These are phyloP conservation scores for Aplocera efformata DNA, from an alignment of 2,888 invertebrate genomes.

Conservation along the genomic window DNA sequence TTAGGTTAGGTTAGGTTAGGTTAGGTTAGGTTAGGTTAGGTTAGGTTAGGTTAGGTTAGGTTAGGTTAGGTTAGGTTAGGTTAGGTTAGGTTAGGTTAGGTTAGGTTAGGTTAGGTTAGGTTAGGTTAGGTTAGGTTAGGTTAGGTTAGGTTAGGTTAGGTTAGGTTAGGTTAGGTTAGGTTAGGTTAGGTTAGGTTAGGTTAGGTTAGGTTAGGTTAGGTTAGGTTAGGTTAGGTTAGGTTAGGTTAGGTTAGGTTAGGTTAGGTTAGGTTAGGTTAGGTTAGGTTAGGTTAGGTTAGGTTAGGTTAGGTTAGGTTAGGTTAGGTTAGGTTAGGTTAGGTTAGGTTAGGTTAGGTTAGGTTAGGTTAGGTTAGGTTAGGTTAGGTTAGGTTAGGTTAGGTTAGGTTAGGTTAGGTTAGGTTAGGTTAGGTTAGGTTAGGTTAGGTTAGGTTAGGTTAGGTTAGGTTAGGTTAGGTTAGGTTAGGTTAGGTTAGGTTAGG, in stretches of 20 bases:
- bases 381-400: conserved; percentile 22
- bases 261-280: conserved; percentile 9
- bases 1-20: conserved; percentile 29
- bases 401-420: conserved; percentile 21
- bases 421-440: conserved; percentile 25
- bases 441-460: conserved; percentile 24
- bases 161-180: conserved; percentile 28
- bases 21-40: conserved; percentile 30
- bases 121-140: conserved; percentile 31
- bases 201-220: conserved; percentile 28
- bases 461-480: conserved; percentile 26
- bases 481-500: conserved; percentile 26
- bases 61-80: conserved; percentile 31
- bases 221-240: conserved; percentile 28
- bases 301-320: conserved; percentile 11
- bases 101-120: conserved; percentile 29
- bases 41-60: conserved; percentile 31
- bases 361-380: conserved; percentile 24
- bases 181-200: conserved; percentile 26
- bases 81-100: conserved; percentile 32
- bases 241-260: conserved; percentile 20
- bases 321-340: conserved; percentile 13
- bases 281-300: conserved; percentile 10
- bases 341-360: conserved; percentile 25
- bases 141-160: conserved; percentile 32